Base-by-base conservation (phyloP, 2,888 invertebrate species). In the Tetranychus truncatus region DNA sequence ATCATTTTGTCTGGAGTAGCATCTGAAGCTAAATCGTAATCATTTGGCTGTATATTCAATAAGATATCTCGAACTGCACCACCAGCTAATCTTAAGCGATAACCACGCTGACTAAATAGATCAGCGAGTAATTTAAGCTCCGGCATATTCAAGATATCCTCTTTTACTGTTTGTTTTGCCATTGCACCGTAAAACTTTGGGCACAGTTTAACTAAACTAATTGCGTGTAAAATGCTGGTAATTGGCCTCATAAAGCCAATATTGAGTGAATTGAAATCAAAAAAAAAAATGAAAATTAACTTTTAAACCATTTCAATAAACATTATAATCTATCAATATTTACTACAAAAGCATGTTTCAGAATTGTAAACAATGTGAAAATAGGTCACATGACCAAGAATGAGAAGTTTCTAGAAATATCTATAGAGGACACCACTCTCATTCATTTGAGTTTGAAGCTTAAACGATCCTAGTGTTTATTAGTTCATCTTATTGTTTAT, bases 1-100 rank as follows among this genome's bases (percentile, higher is more conserved):
- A 76, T 95, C 96, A 99, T 96, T 85, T 99, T 87, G 20, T 88
- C 86, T 0, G 99, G 99, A 0, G 96, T 97, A 9, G 99, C 99
- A 20, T 90, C 91, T 7, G 97, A 95, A 0, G 99, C 99, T 85
- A 99, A 95, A 84, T 99, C 99, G 74, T 99, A 84, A 84, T 99
- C 99, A 81, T 89, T 89, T 1, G 95, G 95, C 78, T 84, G 84
- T 74, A 86, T 87, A 6, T 88, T 87, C 87, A 89, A 87, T n/a
- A 94, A 82, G 46, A 93, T 84, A 83, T 93, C 93, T 85, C 91
- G 87, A 0, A 99, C 97, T 21, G 97, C 95, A 6, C 99, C 99
- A 72, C 99, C 99, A 67, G 96, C 97, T 77, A 99, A 88, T 79
- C 97, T 86, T 76, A 99, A 85, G 83, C 96, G 93, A 86, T 89